Base-by-base conservation (phyloP, 2,888 invertebrate genomes). In the Ariolimax columbianus region DNA sequence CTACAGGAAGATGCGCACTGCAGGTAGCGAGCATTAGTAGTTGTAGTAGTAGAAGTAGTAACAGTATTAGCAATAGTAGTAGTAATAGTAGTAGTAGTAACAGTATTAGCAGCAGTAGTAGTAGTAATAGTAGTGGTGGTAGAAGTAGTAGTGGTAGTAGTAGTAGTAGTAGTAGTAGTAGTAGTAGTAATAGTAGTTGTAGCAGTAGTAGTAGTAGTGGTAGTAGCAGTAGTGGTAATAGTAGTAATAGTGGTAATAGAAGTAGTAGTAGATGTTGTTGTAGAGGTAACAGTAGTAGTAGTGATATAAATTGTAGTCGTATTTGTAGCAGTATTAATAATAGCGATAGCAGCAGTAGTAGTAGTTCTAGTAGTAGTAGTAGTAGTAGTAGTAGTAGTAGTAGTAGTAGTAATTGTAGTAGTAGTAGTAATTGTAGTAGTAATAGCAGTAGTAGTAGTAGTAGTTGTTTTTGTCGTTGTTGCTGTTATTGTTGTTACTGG, bases 201-300 rank as follows among this genome's bases (percentile, higher is more conserved):
- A n/a, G n/a, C n/a, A n/a, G n/a, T 72, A 30, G 33, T 72, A 30
- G 72, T 72, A 30, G 72, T 72, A 72, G 72, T 72, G n/a, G 72
- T 72, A 30, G 72, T 72, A 30, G 72, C 33, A 72, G 72, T 72
- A 72, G 72, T 72, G 33, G 72, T 72, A 72, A 33, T 72, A 72
- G 72, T 72, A 72, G 72, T 72, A 72, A n/a, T 30, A 72, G 72
- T 26, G 23, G 72, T 6, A 72, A 1, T 33, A 72, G 72, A 33
- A 72, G 72, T 26, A 72, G 36, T 72, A 72, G 72, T 38, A 30
- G 36, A 19, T 23, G 59, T n/a, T 23, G 59, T n/a, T 23, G 59
- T 59, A 59, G 14, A 7, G 26, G 59, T 59, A 23, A 7, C 26
- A 59, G 59, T 23, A 26, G 59, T 59, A 59, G 59, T 59, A 59